Conservation (phyloP, 2,113 vertebrate species). For the Larimichthys polyactis region DNA sequence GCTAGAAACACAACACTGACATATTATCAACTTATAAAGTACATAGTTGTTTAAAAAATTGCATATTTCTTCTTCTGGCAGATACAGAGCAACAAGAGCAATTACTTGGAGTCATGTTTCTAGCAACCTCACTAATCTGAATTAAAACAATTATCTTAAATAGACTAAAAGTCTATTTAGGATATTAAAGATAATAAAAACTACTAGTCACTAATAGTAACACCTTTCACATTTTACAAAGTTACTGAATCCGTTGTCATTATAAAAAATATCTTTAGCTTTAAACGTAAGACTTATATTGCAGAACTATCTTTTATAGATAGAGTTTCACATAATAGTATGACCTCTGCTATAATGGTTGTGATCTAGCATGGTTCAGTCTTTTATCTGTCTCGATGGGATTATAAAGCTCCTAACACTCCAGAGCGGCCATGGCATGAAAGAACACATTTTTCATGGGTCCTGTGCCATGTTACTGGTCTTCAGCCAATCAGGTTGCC, state of each 20-base stretch:
- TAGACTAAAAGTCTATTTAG: background rate
- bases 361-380: background rate
- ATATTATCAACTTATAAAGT: background rate
- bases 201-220: background rate
- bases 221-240: background rate
- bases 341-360: background rate
- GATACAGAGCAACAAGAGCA: too few relatives aligned
- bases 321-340: background rate
- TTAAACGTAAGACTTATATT: background rate
- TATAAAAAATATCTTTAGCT: background rate
- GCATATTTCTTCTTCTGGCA: too few relatives aligned
- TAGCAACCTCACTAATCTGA: too few relatives aligned
- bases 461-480: conserved; percentile 7
- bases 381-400: background rate
- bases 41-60: too few relatives aligned
- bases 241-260: background rate
- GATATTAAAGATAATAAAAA: background rate
- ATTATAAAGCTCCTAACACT: background rate
- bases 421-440: conserved; percentile 6
- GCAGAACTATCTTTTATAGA: background rate
- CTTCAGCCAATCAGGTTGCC: conserved; percentile 18
- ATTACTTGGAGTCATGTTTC: too few relatives aligned
- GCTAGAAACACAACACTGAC: background rate
- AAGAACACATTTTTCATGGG: conserved; percentile 12
- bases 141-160: background rate